Evolutionary conservation across 2,113 vertebrate species (phyloP).

Genomic region (Edolisoma coerulescens): DNA sequence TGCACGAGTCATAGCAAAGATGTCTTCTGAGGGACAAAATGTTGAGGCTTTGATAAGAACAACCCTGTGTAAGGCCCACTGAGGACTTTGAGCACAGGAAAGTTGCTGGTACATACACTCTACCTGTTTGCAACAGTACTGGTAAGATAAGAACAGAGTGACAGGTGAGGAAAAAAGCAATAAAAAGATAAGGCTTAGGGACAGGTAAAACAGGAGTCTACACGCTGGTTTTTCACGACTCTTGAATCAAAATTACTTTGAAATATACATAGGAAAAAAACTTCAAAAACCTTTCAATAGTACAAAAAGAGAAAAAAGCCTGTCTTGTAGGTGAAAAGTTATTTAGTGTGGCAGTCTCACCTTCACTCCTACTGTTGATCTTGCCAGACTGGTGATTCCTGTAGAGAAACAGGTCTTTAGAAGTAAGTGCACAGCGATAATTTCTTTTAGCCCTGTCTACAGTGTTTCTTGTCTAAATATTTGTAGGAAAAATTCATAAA

Average conservation of each 20-base stretch:
- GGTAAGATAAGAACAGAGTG: background rate
- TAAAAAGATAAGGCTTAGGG: background rate
- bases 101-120: background rate
- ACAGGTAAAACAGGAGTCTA: background rate
- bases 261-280: background rate
- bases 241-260: conserved; percentile 38
- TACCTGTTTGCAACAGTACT: background rate
- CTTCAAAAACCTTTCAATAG: conserved; percentile 20
- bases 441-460: background rate
- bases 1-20: background rate
- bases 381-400: conserved; percentile 34
- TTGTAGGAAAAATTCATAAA: conserved; percentile 22
- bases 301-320: conserved; percentile 10
- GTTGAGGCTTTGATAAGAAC: background rate
- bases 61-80: background rate
- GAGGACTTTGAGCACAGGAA: conserved; percentile 14
- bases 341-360: conserved; percentile 8
- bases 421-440: background rate
- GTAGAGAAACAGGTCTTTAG: conserved; percentile 31
- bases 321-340: conserved; percentile 10
- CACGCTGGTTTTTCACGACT: background rate
- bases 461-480: conserved; percentile 47
- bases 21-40: background rate
- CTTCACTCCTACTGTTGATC: conserved; percentile 13
- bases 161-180: conserved; percentile 1